Conservation (phyloP, 1,140 invertebrate species). For the Pinna nobilis region DNA sequence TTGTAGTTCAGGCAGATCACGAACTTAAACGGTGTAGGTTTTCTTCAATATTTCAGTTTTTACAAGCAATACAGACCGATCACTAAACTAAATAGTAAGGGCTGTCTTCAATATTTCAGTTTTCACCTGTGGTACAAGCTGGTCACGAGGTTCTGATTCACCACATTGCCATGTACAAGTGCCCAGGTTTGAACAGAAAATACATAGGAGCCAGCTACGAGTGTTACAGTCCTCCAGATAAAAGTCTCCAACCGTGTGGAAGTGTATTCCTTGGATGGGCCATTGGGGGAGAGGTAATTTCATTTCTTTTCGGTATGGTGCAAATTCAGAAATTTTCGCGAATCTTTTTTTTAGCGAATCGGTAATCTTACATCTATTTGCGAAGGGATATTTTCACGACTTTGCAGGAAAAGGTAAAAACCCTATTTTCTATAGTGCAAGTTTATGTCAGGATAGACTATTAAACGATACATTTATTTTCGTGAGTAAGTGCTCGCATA, state of each 20-base stretch:
- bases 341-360: too few relatives aligned
- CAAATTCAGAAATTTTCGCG: too few relatives aligned
- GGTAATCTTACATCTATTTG: too few relatives aligned
- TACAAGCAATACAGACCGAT: not conserved
- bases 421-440: not conserved
- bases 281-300: slow-evolving; percentile 32
- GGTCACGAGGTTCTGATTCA: slow-evolving; percentile 31
- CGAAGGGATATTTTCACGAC: too few relatives aligned
- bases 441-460: not conserved
- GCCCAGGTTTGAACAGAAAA: slow-evolving; percentile 7
- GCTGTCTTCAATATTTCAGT: not conserved
- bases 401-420: too few relatives aligned
- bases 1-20: too few relatives aligned
- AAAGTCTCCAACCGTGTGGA: slow-evolving; percentile 10
- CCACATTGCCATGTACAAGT: slow-evolving; percentile 37
- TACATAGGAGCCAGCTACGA: slow-evolving; percentile 15
- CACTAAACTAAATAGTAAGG: not conserved
- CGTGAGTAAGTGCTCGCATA: too few relatives aligned
- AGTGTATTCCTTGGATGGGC: slow-evolving; percentile 26
- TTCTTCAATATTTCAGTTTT: not conserved
- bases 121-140: slow-evolving; percentile 32
- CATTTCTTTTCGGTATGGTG: not conserved
- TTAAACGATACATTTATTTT: too few relatives aligned
- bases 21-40: not conserved
- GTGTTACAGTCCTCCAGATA: slow-evolving; percentile 11